Conservation (phyloP, 2,113 vertebrate genomes). For the Pollimyrus isidori region DNA sequence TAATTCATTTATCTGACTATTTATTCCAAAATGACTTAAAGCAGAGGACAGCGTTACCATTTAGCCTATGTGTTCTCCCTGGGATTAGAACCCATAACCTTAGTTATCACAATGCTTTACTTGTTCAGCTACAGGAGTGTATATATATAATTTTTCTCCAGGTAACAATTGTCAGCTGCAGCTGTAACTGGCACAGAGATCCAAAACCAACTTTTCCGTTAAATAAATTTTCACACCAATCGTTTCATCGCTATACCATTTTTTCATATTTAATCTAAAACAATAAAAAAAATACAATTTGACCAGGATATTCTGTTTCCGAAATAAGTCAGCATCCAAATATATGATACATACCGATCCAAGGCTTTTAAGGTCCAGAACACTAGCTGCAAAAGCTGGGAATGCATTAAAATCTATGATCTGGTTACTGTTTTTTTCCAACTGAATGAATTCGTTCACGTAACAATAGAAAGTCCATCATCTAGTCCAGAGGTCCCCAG, state of each 20-base stretch:
- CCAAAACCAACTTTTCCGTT: neutral
- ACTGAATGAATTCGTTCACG: neutral
- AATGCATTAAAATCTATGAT: neutral
- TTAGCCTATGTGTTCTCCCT: neutral
- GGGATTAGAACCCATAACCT: neutral
- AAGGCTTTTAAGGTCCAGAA: neutral
- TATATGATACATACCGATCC: neutral
- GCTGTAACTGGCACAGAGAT: neutral
- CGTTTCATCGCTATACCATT: neutral
- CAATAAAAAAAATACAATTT: neutral
- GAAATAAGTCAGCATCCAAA: neutral
- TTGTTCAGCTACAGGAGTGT: neutral
- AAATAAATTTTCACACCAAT: neutral
- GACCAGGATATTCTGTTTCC: neutral
- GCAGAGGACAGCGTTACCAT: neutral
- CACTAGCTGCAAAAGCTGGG: neutral
- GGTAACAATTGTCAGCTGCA: neutral
- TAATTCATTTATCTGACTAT: neutral
- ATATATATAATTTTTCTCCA: neutral
- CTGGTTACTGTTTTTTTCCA: neutral
- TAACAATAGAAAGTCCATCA: neutral
- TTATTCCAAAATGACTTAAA: neutral
- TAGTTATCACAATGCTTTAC: neutral
- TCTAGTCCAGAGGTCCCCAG: neutral
- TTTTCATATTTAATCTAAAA: neutral